A percentile compares a stretch with the other conserved stretches of the same genome.
phyloP scores from a whole-genome alignment of 2,797 vertebrate genomes.

The Paguma larvata region DNA sequence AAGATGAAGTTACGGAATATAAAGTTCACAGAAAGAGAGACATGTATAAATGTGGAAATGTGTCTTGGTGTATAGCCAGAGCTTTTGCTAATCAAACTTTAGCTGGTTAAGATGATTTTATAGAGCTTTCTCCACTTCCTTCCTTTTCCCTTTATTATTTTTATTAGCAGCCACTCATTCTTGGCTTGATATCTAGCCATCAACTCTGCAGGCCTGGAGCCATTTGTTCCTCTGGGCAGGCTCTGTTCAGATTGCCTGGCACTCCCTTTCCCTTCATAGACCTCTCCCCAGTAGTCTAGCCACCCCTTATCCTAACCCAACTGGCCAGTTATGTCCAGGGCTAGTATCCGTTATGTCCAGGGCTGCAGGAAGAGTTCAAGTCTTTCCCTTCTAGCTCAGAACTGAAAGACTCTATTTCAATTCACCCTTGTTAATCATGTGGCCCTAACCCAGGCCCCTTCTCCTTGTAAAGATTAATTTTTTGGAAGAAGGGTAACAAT shows the following conservation, averaged over 20 bases:
- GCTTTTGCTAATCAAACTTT: not conserved
- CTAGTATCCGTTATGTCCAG: not conserved
- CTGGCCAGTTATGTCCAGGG: too few species aligned
- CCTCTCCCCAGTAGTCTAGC: not conserved
- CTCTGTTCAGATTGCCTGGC: not conserved
- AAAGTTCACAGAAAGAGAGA: constrained; percentile 1
- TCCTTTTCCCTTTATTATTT: not conserved
- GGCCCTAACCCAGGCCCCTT: not conserved
- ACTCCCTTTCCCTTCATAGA: not conserved
- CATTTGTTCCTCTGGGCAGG: not conserved
- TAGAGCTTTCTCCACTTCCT: not conserved
- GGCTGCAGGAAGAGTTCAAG: not conserved
- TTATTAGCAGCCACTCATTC: not conserved
- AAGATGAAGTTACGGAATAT: not conserved
- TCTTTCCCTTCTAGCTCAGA: not conserved
- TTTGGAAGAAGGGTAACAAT: not conserved
- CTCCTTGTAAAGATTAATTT: constrained; percentile 10
- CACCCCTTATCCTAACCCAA: not conserved
- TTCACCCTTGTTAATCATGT: not conserved
- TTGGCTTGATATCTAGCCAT: not conserved
- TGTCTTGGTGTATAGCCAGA: not conserved
- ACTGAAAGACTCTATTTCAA: not conserved
- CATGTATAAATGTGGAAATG: not conserved
- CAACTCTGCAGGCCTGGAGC: not conserved
- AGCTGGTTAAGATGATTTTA: not conserved